Conservation (phyloP, 2,797 vertebrate species). For the Carcharodon carcharias region DNA sequence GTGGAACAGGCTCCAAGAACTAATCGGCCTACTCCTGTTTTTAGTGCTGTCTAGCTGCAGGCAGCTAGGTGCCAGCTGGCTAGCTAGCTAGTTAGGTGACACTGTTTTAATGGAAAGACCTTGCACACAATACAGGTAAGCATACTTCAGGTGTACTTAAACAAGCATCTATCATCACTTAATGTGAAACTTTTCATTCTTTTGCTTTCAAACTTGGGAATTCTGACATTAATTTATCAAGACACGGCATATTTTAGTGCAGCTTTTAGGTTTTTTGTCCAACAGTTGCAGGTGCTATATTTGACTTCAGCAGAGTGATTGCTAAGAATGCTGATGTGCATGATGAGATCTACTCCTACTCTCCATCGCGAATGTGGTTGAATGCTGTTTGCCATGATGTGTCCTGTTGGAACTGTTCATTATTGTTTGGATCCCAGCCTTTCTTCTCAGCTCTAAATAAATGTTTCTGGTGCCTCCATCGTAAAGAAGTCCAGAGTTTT, state of each 20-base stretch:
- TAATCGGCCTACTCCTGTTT: no score
- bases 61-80: background rate
- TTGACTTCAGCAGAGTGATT: no score
- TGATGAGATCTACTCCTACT: background rate
- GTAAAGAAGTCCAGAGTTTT: background rate
- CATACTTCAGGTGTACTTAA: background rate
- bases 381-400: background rate
- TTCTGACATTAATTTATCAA: background rate
- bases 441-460: background rate
- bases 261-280: background rate
- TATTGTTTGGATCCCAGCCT: background rate
- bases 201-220: background rate
- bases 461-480: background rate
- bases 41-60: background rate
- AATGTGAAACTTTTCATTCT: background rate
- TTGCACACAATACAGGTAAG: background rate
- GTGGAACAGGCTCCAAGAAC: no score
- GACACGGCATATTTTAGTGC: background rate
- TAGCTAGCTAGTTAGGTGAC: background rate
- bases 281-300: background rate
- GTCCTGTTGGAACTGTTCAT: background rate
- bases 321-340: background rate
- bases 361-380: background rate
- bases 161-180: background rate
- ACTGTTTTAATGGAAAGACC: background rate